Percentiles rank a stretch among this genome's conserved stretches.
Evolutionary conservation across 2,113 vertebrate genomes (phyloP).

Genomic region (Eurypyga helias): DNA sequence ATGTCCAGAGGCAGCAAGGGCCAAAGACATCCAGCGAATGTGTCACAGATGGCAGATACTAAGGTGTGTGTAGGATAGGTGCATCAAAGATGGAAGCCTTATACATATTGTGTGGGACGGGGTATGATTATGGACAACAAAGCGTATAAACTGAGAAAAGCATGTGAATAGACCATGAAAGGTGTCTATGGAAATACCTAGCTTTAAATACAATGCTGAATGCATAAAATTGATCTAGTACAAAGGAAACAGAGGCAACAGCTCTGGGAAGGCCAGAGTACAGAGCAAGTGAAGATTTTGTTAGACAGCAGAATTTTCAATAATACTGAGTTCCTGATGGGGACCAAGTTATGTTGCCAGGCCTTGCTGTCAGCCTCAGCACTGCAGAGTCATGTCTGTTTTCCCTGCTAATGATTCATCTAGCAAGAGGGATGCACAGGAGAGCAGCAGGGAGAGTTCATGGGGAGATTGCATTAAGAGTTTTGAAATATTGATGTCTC

Average conservation of each 20-base stretch:
- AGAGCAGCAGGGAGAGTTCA: neutral
- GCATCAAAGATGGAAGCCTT: neutral
- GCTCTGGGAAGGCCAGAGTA: neutral
- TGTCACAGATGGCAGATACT: neutral
- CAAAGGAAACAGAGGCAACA: neutral
- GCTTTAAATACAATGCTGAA: neutral
- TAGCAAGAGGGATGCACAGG: neutral
- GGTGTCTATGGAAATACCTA: neutral
- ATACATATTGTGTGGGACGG: neutral
- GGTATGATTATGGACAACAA: neutral
- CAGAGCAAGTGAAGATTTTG: neutral
- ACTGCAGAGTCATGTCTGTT: neutral
- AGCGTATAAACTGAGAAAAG: neutral
- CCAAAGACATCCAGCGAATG: neutral
- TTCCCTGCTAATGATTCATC: neutral
- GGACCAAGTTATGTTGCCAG: neutral
- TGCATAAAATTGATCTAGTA: neutral
- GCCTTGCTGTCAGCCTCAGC: neutral
- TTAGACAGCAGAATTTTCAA: neutral
- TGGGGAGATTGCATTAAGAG: neutral
- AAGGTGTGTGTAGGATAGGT: neutral
- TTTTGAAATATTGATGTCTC: conserved; percentile 1
- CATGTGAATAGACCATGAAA: neutral
- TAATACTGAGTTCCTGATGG: neutral
- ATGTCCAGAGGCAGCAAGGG: neutral